Percentiles rank a stretch among this genome's conserved stretches.
Conservation (phyloP, 64 coral and sea anemone genomes). For the Dendronephthya gigantea region DNA sequence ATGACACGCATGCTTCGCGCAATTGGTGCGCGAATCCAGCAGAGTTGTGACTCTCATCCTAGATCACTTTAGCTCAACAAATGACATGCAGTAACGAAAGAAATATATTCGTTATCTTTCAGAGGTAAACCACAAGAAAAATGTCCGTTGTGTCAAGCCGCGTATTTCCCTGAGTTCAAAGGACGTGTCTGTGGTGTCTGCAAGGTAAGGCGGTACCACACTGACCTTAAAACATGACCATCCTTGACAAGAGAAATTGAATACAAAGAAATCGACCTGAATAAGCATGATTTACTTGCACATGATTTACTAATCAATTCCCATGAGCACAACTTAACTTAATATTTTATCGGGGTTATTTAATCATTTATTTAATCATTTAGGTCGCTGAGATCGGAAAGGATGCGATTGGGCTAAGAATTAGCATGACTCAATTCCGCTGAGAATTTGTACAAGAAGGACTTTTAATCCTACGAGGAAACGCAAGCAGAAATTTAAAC, state of each 20-base stretch:
- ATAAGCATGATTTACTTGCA: no score
- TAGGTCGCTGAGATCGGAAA: conserved; percentile 93
- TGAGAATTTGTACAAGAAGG: background rate
- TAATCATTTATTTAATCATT: conserved; percentile 1
- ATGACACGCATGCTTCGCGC: no score
- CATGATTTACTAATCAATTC: no score
- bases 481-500: background rate
- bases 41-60: background rate
- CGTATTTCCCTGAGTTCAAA: conserved; percentile 86
- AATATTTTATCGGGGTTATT: background rate
- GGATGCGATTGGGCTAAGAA: conserved; percentile 81
- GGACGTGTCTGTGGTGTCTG: conserved; percentile 78
- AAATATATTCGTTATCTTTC: background rate
- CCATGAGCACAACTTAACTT: no score
- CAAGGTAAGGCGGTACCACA: conserved; percentile 33
- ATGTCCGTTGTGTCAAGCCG: conserved; percentile 84
- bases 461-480: background rate
- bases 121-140: conserved; percentile 98
- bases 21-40: no score
- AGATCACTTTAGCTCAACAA: no score
- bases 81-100: background rate
- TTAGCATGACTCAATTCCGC: conserved; percentile 88
- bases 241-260: no score
- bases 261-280: no score
- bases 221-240: no score